Evolutionary conservation across 1,140 invertebrate species (phyloP).

Genomic region (Cydia pomonella): DNA sequence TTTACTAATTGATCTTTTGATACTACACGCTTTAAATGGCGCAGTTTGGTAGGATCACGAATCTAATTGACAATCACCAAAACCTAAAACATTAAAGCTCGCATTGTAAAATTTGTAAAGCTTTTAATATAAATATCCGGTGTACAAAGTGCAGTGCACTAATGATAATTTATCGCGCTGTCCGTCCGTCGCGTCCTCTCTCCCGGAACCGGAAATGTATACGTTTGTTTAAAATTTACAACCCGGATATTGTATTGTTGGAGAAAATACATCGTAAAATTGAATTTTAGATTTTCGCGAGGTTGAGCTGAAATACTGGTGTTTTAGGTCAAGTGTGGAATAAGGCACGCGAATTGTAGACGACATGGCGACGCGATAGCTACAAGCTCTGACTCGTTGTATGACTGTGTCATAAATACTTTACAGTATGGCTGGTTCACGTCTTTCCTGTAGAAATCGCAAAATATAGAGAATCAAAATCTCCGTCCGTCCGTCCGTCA

Average conservation of each 20-base stretch:
- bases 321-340: slow-evolving; percentile 9
- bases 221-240: slow-evolving; percentile 31
- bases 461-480: too few relatives aligned
- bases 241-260: slow-evolving; percentile 18
- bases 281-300: slow-evolving; percentile 15
- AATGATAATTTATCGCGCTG: slow-evolving; percentile 74
- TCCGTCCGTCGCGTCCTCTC: slow-evolving; percentile 31
- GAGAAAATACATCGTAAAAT: slow-evolving; percentile 23
- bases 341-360: not conserved
- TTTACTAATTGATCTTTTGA: too few relatives aligned
- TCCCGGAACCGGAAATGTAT: slow-evolving; percentile 26
- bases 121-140: slow-evolving; percentile 41
- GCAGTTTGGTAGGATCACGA: too few relatives aligned
- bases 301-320: not conserved
- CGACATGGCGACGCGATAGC: not conserved
- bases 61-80: not conserved
- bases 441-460: too few relatives aligned
- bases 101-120: not conserved
- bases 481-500: too few relatives aligned
- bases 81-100: slow-evolving; percentile 1
- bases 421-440: too few relatives aligned
- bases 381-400: too few relatives aligned
- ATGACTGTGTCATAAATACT: too few relatives aligned
- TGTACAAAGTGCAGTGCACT: slow-evolving; percentile 47
- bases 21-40: too few relatives aligned